phyloP scores from a whole-genome alignment of 30 jellyfish, hydroid and myxozoan genomes.

The Calvadosia cruxmelitensis region DNA sequence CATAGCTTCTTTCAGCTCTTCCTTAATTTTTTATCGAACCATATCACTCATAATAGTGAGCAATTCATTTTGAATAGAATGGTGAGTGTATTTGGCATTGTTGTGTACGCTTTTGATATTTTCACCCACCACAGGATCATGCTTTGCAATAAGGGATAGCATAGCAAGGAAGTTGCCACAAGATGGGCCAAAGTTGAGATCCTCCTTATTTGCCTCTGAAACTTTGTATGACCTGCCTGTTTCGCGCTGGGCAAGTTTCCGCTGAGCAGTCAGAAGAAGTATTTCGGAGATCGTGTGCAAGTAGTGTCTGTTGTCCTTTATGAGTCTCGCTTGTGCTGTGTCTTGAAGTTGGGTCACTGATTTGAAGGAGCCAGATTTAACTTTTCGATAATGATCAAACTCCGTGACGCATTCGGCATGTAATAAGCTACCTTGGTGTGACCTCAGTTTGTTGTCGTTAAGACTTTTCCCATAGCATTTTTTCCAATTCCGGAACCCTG shows the following conservation, averaged over 20 bases:
- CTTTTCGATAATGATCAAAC: conserved; percentile 10
- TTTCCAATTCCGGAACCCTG: conserved; percentile 21
- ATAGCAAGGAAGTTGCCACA: conserved; percentile 37
- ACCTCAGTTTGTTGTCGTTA: conserved; percentile 17
- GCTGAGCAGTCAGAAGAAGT: conserved; percentile 33
- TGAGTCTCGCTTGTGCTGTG: conserved; percentile 7
- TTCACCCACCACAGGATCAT: conserved; percentile 11
- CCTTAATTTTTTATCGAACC: conserved; percentile 15
- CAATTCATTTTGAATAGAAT: conserved; percentile 13
- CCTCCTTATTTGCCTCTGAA: background rate
- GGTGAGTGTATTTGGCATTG: conserved; percentile 33
- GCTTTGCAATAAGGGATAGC: conserved; percentile 21
- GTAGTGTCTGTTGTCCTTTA: conserved; percentile 23
- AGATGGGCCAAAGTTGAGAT: conserved; percentile 17
- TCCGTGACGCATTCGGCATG: conserved; percentile 30
- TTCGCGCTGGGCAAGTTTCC: conserved; percentile 35
- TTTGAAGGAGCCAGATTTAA: conserved; percentile 17
- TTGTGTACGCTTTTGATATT: conserved; percentile 14
- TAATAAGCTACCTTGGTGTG: conserved; percentile 21
- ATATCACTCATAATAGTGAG: conserved; percentile 16
- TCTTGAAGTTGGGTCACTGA: conserved; percentile 12
- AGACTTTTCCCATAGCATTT: conserved; percentile 14
- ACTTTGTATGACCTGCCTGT: conserved; percentile 24
- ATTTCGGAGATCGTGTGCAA: conserved; percentile 13
- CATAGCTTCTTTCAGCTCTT: conserved; percentile 8